Conservation (phyloP, 2,888 invertebrate species). For the Latrodectus elegans region DNA sequence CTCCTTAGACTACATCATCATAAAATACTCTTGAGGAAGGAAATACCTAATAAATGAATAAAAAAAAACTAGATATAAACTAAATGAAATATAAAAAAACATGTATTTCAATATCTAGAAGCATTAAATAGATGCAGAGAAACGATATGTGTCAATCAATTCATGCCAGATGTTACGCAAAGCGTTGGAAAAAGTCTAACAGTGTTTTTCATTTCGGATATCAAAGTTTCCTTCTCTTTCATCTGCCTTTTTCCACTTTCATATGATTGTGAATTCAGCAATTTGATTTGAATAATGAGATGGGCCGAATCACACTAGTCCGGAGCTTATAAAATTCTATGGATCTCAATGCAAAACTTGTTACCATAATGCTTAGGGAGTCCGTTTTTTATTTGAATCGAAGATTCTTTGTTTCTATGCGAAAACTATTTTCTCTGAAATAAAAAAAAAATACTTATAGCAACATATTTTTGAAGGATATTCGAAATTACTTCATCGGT, state of each 20-base stretch:
- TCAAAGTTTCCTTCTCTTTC: background rate
- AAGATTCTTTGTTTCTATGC: background rate
- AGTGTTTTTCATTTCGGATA: slow-evolving; percentile 19
- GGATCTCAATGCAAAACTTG: background rate
- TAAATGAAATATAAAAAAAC: slow-evolving; percentile 49
- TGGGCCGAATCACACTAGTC: background rate
- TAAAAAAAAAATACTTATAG: background rate
- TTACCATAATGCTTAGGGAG: background rate
- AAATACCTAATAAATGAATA: slow-evolving; percentile 36
- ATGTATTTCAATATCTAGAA: slow-evolving; percentile 55
- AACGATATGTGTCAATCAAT: slow-evolving; percentile 61
- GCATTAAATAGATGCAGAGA: slow-evolving; percentile 38
- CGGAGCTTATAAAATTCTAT: background rate
- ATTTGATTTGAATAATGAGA: slow-evolving; percentile 7
- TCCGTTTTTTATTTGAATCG: slow-evolving; percentile 7
- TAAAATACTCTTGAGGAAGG: slow-evolving; percentile 14
- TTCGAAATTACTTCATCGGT: background rate
- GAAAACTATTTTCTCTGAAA: background rate
- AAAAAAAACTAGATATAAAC: slow-evolving; percentile 37
- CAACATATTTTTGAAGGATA: background rate
- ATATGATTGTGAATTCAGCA: slow-evolving; percentile 11
- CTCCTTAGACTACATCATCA: slow-evolving; percentile 17
- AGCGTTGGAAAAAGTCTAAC: slow-evolving; percentile 19
- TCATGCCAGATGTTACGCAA: slow-evolving; percentile 39
- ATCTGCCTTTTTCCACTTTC: slow-evolving; percentile 2